Percentiles rank a stretch among this genome's conserved stretches.
These are phyloP conservation scores for Gerris lacustris DNA, from an alignment of 2,888 invertebrate genomes.

Conservation along the genomic window DNA sequence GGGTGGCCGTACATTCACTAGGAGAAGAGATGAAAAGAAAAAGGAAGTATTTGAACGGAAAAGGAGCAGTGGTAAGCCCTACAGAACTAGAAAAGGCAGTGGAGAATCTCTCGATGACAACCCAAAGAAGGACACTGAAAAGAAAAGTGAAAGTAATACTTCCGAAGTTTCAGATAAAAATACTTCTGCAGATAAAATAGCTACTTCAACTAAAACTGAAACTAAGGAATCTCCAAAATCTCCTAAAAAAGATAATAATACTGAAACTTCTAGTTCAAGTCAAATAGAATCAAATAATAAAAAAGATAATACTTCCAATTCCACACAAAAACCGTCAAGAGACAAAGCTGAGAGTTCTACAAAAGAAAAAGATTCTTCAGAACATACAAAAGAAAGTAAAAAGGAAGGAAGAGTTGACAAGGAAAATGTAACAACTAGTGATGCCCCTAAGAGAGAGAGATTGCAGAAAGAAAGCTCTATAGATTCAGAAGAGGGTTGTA, in stretches of 20 bases:
- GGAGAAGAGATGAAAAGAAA: constrained; percentile 39
- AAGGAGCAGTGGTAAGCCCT: constrained; percentile 26
- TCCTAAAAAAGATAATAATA: constrained; percentile 26
- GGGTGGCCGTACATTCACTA: constrained; percentile 39
- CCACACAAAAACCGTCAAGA: constrained; percentile 10
- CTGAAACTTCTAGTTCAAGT: constrained; percentile 21
- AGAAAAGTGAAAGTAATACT: constrained; percentile 16
- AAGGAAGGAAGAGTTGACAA: constrained; percentile 36
- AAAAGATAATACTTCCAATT: neutral
- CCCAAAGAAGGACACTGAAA: constrained; percentile 32
- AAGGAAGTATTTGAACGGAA: constrained; percentile 21
- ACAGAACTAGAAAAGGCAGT: constrained; percentile 35
- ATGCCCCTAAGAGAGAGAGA: constrained; percentile 16
- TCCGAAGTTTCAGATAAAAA: constrained; percentile 14
- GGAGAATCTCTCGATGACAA: constrained; percentile 1
- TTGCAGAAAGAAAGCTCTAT: constrained; percentile 12
- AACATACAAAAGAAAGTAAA: constrained; percentile 44
- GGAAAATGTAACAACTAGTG: constrained; percentile 13
- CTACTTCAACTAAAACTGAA: too few relatives aligned
- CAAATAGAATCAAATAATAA: constrained; percentile 24
- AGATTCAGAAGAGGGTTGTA: constrained; percentile 15
- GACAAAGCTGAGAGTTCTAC: constrained; percentile 14
- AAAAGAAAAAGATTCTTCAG: constrained; percentile 34
- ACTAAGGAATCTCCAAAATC: constrained; percentile 35
- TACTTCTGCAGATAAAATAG: too few relatives aligned